Evolutionary conservation across 2,888 invertebrate genomes (phyloP).

Genomic region (Melanchra persicariae): DNA sequence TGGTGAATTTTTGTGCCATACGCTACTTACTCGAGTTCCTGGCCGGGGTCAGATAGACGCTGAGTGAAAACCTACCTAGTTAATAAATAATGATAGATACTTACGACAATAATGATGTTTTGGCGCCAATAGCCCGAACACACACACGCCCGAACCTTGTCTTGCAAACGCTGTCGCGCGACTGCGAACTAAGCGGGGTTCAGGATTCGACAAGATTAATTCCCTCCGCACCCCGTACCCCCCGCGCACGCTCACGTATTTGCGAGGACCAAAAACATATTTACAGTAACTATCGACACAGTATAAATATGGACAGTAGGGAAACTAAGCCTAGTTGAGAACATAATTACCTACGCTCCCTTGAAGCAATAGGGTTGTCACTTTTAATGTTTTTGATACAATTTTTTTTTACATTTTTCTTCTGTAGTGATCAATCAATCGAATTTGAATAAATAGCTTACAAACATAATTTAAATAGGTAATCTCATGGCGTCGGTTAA

Average conservation of each 20-base stretch:
- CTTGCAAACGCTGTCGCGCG: constrained; percentile 8
- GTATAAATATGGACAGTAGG: no score
- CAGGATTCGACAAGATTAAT: constrained; percentile 6
- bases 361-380: no score
- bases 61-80: constrained; percentile 9
- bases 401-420: no score
- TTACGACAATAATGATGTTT: constrained; percentile 10
- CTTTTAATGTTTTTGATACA: no score
- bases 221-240: constrained; percentile 6
- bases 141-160: constrained; percentile 9
- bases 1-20: constrained; percentile 1
- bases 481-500: no score
- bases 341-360: no score
- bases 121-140: constrained; percentile 10
- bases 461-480: no score
- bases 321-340: no score
- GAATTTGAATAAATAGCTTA: no score
- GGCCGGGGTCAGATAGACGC: constrained; percentile 4
- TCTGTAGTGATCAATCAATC: no score
- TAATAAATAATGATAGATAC: constrained; percentile 9
- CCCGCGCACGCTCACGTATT: constrained; percentile 12
- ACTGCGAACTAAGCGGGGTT: constrained; percentile 10
- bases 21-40: constrained; percentile 5
- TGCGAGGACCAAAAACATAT: constrained; percentile 13
- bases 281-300: constrained; percentile 5